phyloP scores from a whole-genome alignment of 2,113 vertebrate genomes.

The Oreamnos americanus region DNA sequence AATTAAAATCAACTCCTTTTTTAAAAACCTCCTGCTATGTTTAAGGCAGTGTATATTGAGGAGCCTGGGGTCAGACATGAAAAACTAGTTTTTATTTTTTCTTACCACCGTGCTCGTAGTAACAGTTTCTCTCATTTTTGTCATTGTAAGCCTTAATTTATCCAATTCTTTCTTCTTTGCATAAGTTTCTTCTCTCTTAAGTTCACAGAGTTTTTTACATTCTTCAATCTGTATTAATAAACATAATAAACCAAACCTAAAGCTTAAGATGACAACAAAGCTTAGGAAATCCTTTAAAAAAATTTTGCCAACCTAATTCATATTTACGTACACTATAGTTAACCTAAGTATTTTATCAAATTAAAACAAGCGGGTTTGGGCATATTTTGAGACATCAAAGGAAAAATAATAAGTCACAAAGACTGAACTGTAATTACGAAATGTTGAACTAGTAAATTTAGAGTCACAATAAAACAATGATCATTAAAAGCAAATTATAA shows the following conservation, averaged over 20 bases:
- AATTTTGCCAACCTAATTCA: not conserved
- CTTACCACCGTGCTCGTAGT: constrained; percentile 60
- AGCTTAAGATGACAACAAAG: not conserved
- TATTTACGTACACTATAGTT: not conserved
- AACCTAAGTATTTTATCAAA: not conserved
- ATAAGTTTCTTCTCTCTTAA: not conserved
- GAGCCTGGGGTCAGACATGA: not conserved
- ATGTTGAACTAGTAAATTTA: not conserved
- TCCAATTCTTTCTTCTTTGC: constrained; percentile 61
- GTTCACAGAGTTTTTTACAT: not conserved
- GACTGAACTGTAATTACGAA: not conserved
- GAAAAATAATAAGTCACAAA: not conserved
- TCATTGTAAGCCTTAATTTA: not conserved
- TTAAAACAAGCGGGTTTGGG: not conserved
- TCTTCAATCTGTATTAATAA: constrained; percentile 60
- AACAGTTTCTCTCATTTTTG: constrained; percentile 55
- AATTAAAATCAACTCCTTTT: constrained; percentile 17
- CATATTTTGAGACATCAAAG: not conserved
- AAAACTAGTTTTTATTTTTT: constrained; percentile 22
- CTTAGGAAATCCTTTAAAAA: not conserved
- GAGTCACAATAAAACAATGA: not conserved
- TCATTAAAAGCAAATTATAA: not conserved
- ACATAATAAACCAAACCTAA: constrained; percentile 46
- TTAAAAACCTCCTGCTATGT: not conserved
- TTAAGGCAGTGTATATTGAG: not conserved